Evolutionary conservation across 2,888 invertebrate genomes (phyloP), one percentile per base, ranked within the genome.

Genomic region (Cheilosia variabilis): DNA sequence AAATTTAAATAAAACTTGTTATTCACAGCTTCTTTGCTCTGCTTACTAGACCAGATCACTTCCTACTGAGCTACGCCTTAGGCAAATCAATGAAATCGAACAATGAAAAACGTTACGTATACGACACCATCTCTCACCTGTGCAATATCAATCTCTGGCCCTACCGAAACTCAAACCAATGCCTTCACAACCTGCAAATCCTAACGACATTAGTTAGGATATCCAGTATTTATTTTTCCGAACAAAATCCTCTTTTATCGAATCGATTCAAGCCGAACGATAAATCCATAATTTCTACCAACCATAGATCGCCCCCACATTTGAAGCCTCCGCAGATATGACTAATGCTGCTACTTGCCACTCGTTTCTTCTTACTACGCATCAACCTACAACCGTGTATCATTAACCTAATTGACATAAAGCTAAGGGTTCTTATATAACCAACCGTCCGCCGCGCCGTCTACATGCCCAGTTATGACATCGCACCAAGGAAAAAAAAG

Each of bases 341-440:
- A 31, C 52, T 52, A 52, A 19, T 24, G 52, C 4, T 24, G 22
- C 22, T 50, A 19, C 17, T 22, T 50, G 13, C 50, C 50, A 3
- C 10, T 22, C 19, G 17, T 19, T 47, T 17, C 19, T 17, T 47
- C 17, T 19, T 47, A 47, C 55, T 55, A 62, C 17, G 13, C 34
- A 45, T 52, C n/a, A 41, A 43, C 57, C 9, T 52, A 13, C 31
- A 62, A 45, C 57, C 53, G 45, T 84, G 69, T 73, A 71, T 71
- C 72, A 86, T 86, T 86, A 86, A 81, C 86, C 68, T 86, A 86
- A 86, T 86, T 86, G 86, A 76, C 60, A 81, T 81, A 76, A 86
- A 86, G 81, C 86, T 77, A 66, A 81, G 76, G 62, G 71, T 72
- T 77, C 81, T 86, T 52, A 57, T 62, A 50, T 81, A 81, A 72